Conservation (phyloP, 2,888 invertebrate genomes). For the Drosophila atroscutellata region DNA sequence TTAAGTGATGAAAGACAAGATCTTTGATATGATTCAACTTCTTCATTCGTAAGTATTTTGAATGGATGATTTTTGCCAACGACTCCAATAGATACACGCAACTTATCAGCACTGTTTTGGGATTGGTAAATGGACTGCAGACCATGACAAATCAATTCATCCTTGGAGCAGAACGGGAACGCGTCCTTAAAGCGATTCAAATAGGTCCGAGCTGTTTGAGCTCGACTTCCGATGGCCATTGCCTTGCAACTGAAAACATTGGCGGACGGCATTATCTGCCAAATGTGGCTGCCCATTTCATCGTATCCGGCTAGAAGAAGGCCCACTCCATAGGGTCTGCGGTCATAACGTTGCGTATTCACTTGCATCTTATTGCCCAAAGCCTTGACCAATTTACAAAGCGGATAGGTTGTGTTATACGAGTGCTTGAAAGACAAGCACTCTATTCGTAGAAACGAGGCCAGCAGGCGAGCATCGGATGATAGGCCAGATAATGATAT, state of each 20-base stretch:
- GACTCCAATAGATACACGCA: slow-evolving; percentile 93
- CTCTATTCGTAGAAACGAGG: slow-evolving; percentile 97
- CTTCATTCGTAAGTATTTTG: slow-evolving; percentile 91
- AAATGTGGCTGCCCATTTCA: slow-evolving; percentile 96
- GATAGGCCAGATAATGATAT: slow-evolving; percentile 98
- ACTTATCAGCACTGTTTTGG: slow-evolving; percentile 95
- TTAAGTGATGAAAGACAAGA: not conserved
- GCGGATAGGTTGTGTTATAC: slow-evolving; percentile 93
- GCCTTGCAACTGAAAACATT: slow-evolving; percentile 98
- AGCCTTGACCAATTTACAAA: slow-evolving; percentile 93
- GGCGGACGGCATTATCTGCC: slow-evolving; percentile 98
- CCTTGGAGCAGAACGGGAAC: slow-evolving; percentile 89
- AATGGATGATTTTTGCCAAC: slow-evolving; percentile 94
- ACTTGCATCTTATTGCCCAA: slow-evolving; percentile 98
- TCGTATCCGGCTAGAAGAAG: slow-evolving; percentile 98
- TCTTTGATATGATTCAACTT: slow-evolving; percentile 82
- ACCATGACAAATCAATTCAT: slow-evolving; percentile 97
- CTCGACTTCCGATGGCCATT: slow-evolving; percentile 99
- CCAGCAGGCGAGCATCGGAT: slow-evolving; percentile 97
- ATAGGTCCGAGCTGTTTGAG: slow-evolving; percentile 99
- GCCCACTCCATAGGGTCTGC: slow-evolving; percentile 98
- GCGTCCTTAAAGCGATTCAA: slow-evolving; percentile 94
- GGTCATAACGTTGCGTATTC: slow-evolving; percentile 98
- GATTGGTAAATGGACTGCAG: slow-evolving; percentile 95
- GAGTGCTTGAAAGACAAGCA: slow-evolving; percentile 97